Base-by-base conservation (phyloP, 2,888 invertebrate genomes). In the Drosophila incognita region DNA sequence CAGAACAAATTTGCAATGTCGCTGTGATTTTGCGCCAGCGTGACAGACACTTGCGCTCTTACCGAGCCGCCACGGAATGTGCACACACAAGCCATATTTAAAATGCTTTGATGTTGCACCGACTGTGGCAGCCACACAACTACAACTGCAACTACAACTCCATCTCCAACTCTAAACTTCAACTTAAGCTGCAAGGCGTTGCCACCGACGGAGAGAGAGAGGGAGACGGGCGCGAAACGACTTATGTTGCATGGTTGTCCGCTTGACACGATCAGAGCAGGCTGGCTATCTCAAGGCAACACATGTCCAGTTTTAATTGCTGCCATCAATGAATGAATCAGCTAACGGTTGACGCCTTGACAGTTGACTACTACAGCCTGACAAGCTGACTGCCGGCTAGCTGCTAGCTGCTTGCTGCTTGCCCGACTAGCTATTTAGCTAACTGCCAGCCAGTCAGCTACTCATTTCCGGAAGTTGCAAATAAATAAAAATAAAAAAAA, bases 1-100 rank as follows among this genome's bases (percentile, higher is more conserved):
- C 88, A 84, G 88, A 84, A 89, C 82, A 87, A 84, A 89, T 89
- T 85, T 89, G 84, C 84, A 71, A 76, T 76, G 83, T 70, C 65
- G 81, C 74, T 73, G 76, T 63, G 73, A 79, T 82, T 79, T 82
- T 79, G 79, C 68, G 64, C 67, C 82, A 81, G 62, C 68, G 82
- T 87, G 83, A 84, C 87, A 84, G 83, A 64, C 80, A 77, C 66
- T 71, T 81, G 66, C 73, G 40, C 57, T 76, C 38, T 56, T 29
- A 21, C 27, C 53, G 18, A 36, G 18, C 21, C 63, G 10, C 15
- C 27, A 18, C 36, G 67, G 80, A 81, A 79, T 79, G 74, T 46
- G 46, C 46, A 24, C 58, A 69, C 87, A 74, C 87, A 78, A 86
- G 87, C 87, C 76, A 84, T 84, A 87, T 79, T 79, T 77, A 82